phyloP scores from a whole-genome alignment of 2,113 vertebrate species.

The Passer domesticus region DNA sequence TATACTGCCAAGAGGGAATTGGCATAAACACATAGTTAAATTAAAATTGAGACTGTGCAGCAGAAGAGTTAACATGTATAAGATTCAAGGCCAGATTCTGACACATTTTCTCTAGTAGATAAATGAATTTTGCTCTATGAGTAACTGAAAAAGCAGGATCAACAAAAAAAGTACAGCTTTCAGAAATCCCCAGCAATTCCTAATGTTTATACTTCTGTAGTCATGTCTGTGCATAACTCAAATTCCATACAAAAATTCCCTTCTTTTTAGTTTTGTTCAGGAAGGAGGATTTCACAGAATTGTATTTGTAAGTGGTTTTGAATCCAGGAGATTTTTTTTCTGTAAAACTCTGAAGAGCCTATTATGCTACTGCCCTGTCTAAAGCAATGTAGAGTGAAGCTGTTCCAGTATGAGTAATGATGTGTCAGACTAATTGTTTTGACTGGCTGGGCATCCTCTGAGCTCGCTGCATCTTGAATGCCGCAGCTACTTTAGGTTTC shows the following conservation, averaged over 20 bases:
- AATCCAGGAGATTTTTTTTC: neutral
- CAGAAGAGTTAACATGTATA: neutral
- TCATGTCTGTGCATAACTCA: neutral
- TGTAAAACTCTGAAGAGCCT: conserved; percentile 20
- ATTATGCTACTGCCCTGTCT: conserved; percentile 10
- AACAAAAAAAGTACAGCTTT: neutral
- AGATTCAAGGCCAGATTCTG: neutral
- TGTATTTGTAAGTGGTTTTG: neutral
- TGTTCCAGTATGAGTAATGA: conserved; percentile 47
- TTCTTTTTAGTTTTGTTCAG: neutral
- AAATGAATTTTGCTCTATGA: neutral
- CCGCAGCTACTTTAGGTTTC: neutral
- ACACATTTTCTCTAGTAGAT: neutral
- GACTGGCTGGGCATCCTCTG: conserved; percentile 48
- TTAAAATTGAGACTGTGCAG: neutral
- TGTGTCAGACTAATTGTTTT: conserved; percentile 56
- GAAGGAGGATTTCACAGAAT: neutral
- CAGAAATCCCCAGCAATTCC: neutral
- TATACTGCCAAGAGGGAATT: neutral
- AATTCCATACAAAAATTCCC: neutral
- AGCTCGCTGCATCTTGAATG: conserved; percentile 29
- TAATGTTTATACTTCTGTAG: neutral
- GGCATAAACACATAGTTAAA: neutral
- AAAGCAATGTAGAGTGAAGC: conserved; percentile 22
- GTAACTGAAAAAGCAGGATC: neutral